Evolutionary conservation across 2,797 vertebrate genomes (phyloP).

Genomic region (Alouatta caraya): DNA sequence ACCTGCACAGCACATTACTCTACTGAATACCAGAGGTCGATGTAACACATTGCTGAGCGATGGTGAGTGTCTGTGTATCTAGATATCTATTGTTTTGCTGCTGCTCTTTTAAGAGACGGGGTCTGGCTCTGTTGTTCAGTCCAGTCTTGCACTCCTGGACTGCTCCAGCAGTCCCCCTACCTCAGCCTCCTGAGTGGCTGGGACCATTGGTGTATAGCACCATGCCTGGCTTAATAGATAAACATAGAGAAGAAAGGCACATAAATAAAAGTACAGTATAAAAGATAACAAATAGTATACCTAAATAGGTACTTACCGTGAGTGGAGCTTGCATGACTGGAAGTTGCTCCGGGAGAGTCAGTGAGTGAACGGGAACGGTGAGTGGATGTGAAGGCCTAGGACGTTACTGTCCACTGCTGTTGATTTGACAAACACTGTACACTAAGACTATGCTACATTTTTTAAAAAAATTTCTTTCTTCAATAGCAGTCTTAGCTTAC

Average conservation of each 20-base stretch:
- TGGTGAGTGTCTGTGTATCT: background rate
- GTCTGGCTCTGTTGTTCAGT: no score
- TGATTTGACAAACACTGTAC: background rate
- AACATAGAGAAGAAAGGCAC: background rate
- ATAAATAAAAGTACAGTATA: background rate
- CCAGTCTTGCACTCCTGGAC: no score
- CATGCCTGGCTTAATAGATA: no score
- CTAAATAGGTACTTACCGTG: background rate
- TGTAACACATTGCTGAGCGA: background rate
- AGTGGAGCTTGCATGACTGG: background rate
- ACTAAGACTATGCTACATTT: background rate
- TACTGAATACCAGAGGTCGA: background rate
- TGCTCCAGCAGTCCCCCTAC: no score
- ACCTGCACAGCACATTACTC: background rate
- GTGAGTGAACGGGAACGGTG: background rate
- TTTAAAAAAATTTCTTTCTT: background rate
- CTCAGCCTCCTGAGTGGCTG: no score
- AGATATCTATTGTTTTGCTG: background rate
- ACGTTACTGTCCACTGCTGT: background rate
- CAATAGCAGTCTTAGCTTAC: background rate
- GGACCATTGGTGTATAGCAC: no score
- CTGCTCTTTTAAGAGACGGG: no score
- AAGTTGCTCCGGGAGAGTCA: background rate
- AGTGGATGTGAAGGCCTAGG: background rate
- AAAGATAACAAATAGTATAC: background rate